Evolutionary conservation across 2,888 invertebrate species (phyloP), one percentile per base, ranked within the genome.

Genomic region (Eristalinus aeneus): DNA sequence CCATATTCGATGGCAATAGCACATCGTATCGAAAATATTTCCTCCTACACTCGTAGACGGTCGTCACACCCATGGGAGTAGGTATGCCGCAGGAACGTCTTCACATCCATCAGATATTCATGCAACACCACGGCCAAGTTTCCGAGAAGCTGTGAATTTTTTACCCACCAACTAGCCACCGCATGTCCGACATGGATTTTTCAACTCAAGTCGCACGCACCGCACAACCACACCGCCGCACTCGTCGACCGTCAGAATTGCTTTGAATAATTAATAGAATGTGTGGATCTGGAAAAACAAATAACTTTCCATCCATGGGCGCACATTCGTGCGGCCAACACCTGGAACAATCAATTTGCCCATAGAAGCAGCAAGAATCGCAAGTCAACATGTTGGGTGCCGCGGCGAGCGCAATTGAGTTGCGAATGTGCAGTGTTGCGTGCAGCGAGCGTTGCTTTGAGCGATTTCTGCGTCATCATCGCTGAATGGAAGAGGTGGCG

Each of bases 71-170:
- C 79, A 73, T 73, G 53, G 67, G 67, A 79, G 72, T 61, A 78
- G 58, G 78, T 72, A 69, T 10, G 63, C 20, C 32, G 27, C 58
- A 34, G 54, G 67, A 67, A 79, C 65, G 75, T 75, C 67, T 75
- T 76, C 76, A 67, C 75, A 85, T 84, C 75, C 68, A 76, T 76
- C 65, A 79, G 71, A 85, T 72, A 78, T 78, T 85, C 80, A 80
- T 80, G 68, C 75, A 72, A 85, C 74, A 79, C 67, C 75, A 69
- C 27, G 27, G 27, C 75, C 23, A 79, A 80, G 72, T 85, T 85
- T 80, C 80, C 46, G 32, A 71, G 81, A 81, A 81, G 65, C 71
- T 81, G 74, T 73, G 73, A 27, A 67, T 67, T 46, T 46, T 46
- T 67, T 67, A 54, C 64, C 54, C 69, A 56, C 61, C 61, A 34